Evolutionary conservation across 2,888 invertebrate genomes (phyloP), one percentile per base, ranked within the genome.

Genomic region (Magallana nippona): DNA sequence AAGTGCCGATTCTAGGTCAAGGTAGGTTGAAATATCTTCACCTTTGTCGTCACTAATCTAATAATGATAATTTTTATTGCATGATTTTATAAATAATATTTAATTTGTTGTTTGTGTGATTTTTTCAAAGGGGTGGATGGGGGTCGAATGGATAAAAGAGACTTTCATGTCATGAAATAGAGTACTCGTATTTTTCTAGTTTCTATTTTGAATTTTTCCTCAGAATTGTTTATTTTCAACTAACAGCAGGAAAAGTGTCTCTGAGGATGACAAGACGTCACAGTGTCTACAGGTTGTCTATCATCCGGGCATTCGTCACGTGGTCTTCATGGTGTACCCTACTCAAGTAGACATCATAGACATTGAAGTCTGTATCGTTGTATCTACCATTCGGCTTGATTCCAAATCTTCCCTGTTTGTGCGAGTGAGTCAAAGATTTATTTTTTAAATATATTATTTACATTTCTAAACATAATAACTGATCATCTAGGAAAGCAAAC

Each of bases 211-310:
- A 27, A 27, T 27, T 17, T 55, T 55, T 15, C 55, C 32, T 55
- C 79, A 55, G 17, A n/a, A 79, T 55, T 55, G 44, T 55, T 78
- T 17, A 10, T 55, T 11, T 55, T 15, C 17, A 27, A 10, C n/a
- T 15, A 27, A n/a, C 55, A 82, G 77, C 32, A 56, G 78, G n/a
- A 82, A 82, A 55, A 82, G 78, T 27, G 5, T 78, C n/a, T 78
- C 82, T 0, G 82, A 82, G 60, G 55, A 55, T 11, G 82, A 82
- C 17, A 15, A 57, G 15, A 15, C 55, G 22, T 13, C 22, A 17
- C 56, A 82, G 19, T 88, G 89, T 86, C 58, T 87, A 58, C 89
- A 89, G 62, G 82, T 83, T 2, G 82, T 82, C 5, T 88, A 86
- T 79, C 87, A 85, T 71, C 85, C 86, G 3, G 84, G 84, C 10